Conservation (phyloP, 2,113 vertebrate genomes). For the Gadus chalcogrammus region DNA sequence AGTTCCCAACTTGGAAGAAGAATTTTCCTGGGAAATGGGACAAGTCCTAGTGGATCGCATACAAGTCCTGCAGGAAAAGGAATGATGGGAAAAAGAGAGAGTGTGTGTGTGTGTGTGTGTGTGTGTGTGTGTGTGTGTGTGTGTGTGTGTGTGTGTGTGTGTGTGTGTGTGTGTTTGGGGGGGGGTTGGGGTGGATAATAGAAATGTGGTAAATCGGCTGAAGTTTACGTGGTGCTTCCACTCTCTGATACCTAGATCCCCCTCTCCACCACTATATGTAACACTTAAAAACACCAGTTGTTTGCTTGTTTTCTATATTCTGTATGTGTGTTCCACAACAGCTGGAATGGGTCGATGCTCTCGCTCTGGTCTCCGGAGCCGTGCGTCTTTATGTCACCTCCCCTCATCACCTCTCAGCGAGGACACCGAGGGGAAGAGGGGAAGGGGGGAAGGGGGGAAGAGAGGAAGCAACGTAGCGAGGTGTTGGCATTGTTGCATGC, state of each 20-base stretch:
- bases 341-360: constrained; percentile 46
- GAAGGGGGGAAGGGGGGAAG: neutral
- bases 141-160: no score
- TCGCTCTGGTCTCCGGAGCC: constrained; percentile 31
- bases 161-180: no score
- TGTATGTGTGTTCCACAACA: constrained; percentile 58
- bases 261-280: constrained; percentile 27
- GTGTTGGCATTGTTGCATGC: constrained; percentile 36
- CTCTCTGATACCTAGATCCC: constrained; percentile 4
- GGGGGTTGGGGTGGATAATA: neutral
- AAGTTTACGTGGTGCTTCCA: constrained; percentile 13
- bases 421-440: constrained; percentile 5
- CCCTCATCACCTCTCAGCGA: constrained; percentile 3
- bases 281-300: constrained; percentile 26
- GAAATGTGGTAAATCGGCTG: neutral
- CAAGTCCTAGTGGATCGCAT: no score
- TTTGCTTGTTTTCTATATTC: constrained; percentile 47
- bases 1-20: constrained; percentile 41
- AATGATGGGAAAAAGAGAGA: neutral
- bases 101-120: constrained; percentile 1
- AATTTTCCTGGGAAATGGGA: constrained; percentile 35
- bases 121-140: no score
- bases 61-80: no score
- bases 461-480: constrained; percentile 8
- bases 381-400: neutral